These are phyloP conservation scores for Omphaloscelis lunosa DNA, from an alignment of 2,888 invertebrate genomes.

Conservation along the genomic window DNA sequence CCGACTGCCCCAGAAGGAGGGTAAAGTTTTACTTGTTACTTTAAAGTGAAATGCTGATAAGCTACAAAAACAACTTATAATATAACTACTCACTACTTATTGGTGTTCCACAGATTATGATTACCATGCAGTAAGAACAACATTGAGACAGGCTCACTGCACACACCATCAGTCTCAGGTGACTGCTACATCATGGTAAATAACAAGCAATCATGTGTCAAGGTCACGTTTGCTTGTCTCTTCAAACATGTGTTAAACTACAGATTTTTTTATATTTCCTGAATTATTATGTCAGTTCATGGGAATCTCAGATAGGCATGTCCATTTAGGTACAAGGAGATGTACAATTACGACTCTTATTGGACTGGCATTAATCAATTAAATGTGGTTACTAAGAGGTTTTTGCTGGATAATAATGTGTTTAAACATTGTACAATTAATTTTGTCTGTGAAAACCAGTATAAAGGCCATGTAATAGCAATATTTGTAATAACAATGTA, in stretches of 20 bases:
- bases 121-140: not conserved
- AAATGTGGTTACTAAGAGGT: not conserved
- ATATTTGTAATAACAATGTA: slow-evolving; percentile 12
- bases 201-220: slow-evolving; percentile 51
- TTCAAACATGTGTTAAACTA: slow-evolving; percentile 11
- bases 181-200: slow-evolving; percentile 34
- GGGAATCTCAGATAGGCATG: slow-evolving; percentile 1
- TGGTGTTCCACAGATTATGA: not conserved
- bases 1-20: no score
- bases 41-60: not conserved
- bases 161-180: not conserved
- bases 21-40: no score
- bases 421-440: not conserved
- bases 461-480: slow-evolving; percentile 9
- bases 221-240: slow-evolving; percentile 54
- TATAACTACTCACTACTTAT: not conserved
- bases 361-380: slow-evolving; percentile 11
- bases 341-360: slow-evolving; percentile 1
- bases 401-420: not conserved
- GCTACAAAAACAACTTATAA: not conserved
- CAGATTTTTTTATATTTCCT: not conserved
- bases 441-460: slow-evolving; percentile 9
- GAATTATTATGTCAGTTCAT: not conserved
- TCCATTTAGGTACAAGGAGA: not conserved
- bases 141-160: not conserved